phyloP scores from a whole-genome alignment of 2,888 invertebrate genomes.

The Apotomis capreana region DNA sequence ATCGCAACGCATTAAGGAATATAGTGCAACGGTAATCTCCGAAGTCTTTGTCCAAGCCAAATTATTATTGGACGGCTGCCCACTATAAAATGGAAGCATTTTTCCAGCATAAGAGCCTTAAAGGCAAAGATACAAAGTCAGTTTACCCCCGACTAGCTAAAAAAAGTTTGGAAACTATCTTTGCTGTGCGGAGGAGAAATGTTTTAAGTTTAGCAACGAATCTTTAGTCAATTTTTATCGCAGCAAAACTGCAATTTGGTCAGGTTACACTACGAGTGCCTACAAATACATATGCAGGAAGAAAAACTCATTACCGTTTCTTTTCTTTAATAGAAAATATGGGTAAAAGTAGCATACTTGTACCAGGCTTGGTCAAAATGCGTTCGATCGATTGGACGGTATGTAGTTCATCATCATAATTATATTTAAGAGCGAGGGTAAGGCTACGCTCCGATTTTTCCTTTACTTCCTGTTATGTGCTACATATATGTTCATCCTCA shows the following conservation, averaged over 20 bases:
- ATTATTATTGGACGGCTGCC: conserved; percentile 27
- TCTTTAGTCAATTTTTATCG: conserved; percentile 4
- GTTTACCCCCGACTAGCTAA: not conserved
- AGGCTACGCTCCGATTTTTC: too few relatives aligned
- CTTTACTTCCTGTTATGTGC: too few relatives aligned
- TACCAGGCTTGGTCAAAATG: too few relatives aligned
- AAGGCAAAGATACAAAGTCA: not conserved
- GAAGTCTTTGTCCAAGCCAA: conserved; percentile 22
- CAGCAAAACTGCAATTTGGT: conserved; percentile 13
- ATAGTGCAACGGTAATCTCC: conserved; percentile 6
- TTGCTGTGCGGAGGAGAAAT: not conserved
- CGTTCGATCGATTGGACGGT: too few relatives aligned
- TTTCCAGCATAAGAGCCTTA: not conserved
- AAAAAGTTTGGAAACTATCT: not conserved
- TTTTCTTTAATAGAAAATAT: too few relatives aligned
- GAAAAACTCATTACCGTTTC: not conserved
- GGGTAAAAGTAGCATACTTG: too few relatives aligned
- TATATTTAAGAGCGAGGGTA: too few relatives aligned
- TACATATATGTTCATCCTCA: too few relatives aligned
- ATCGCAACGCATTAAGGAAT: not conserved
- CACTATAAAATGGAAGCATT: not conserved
- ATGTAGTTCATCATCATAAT: too few relatives aligned
- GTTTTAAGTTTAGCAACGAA: not conserved
- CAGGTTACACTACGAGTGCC: not conserved
- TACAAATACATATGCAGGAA: not conserved